A percentile compares a stretch with the other conserved stretches of the same genome.
These are phyloP conservation scores for Lumbricus terrestris DNA, from an alignment of 2,888 invertebrate species.

Conservation along the genomic window DNA sequence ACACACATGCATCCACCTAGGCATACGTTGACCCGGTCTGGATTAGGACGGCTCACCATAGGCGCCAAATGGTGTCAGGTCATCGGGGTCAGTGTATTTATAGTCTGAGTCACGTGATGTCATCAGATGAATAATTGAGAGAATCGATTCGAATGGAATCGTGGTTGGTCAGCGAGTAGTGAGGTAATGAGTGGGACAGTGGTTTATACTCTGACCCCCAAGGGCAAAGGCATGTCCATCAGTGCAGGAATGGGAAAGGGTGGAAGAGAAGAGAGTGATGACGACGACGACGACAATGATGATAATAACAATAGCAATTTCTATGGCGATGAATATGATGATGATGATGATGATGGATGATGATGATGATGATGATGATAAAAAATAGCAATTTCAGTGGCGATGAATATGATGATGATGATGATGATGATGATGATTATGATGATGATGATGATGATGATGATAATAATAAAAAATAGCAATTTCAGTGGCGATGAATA, in stretches of 20 bases:
- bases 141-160: not conserved
- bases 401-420: not conserved
- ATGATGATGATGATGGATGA: not conserved
- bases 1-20: not conserved
- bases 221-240: not conserved
- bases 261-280: not conserved
- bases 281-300: not conserved
- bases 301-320: not conserved
- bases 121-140: not conserved
- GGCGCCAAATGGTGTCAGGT: not conserved
- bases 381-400: too few species aligned
- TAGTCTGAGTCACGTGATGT: not conserved
- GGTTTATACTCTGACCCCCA: not conserved
- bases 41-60: not conserved
- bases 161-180: not conserved
- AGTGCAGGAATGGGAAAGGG: not conserved
- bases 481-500: too few species aligned
- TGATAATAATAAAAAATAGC: too few species aligned
- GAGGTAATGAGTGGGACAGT: not conserved
- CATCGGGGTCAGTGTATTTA: not conserved
- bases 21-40: not conserved
- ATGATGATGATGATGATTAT: not conserved
- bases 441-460: not conserved
- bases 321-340: not conserved
- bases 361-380: not conserved